phyloP scores from a whole-genome alignment of 2,113 vertebrate species.

The Spea bombifrons region DNA sequence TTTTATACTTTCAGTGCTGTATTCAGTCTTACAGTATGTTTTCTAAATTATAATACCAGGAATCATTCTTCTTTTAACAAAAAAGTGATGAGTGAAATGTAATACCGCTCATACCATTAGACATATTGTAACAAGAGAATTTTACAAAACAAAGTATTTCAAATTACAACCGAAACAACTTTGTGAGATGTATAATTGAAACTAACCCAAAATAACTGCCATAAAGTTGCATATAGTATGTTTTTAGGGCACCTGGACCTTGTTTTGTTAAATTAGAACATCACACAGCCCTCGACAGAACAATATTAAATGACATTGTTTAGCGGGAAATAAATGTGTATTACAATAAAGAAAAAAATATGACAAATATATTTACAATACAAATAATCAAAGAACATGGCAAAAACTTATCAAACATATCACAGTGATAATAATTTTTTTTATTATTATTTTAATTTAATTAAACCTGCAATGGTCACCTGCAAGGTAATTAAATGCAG shows the following conservation, averaged over 20 bases:
- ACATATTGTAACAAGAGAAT: no score
- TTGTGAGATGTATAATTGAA: not conserved
- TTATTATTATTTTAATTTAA: no score
- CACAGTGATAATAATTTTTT: conserved; percentile 41
- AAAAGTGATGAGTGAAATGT: no score
- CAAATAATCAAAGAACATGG: conserved; percentile 24
- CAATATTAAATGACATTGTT: conserved; percentile 17
- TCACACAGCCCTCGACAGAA: conserved; percentile 5
- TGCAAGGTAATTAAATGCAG: conserved; percentile 9
- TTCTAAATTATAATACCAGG: no score
- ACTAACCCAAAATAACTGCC: not conserved
- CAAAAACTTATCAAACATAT: conserved; percentile 27
- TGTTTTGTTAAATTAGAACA: conserved; percentile 12
- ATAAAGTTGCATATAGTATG: conserved; percentile 1
- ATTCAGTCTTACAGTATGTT: no score
- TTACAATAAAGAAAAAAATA: conserved; percentile 28
- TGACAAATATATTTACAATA: conserved; percentile 25
- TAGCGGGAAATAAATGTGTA: conserved; percentile 10
- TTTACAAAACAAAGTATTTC: not conserved
- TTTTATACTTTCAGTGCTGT: no score
- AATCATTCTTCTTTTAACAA: no score
- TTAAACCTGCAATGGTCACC: conserved; percentile 2
- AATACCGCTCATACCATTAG: no score
- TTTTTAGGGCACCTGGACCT: conserved; percentile 6
- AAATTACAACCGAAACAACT: not conserved